Conservation (phyloP, 2,113 vertebrate species). For the Paramormyrops kingsleyae region DNA sequence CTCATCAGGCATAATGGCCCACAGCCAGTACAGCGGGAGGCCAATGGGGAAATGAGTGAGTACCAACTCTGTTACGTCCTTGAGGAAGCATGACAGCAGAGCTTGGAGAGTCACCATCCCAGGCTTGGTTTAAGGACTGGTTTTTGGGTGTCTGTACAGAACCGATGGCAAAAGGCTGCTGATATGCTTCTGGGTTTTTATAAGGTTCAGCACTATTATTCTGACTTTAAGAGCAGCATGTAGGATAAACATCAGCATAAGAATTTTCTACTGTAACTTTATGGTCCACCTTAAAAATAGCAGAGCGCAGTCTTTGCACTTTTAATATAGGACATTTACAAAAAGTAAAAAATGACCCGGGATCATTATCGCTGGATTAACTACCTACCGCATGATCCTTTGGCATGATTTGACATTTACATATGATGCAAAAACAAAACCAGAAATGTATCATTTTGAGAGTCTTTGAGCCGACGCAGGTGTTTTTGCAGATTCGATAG, state of each 20-base stretch:
- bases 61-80: neutral
- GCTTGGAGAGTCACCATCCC: neutral
- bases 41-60: slow-evolving; percentile 38
- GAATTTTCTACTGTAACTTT: neutral
- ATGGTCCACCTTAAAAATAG: neutral
- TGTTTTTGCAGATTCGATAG: neutral
- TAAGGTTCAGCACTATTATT: neutral
- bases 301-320: neutral
- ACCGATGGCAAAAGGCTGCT: neutral
- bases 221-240: neutral
- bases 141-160: neutral
- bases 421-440: neutral
- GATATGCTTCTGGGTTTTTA: neutral
- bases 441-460: neutral
- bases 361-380: neutral
- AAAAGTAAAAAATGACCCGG: neutral
- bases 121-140: neutral
- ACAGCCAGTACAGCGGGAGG: neutral
- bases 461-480: neutral
- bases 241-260: neutral
- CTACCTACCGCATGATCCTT: neutral
- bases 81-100: neutral
- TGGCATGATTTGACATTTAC: neutral
- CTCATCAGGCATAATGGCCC: slow-evolving; percentile 29
- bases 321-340: neutral